Conservation (phyloP, 2,888 invertebrate species). For the Polydesmus complanatus region DNA sequence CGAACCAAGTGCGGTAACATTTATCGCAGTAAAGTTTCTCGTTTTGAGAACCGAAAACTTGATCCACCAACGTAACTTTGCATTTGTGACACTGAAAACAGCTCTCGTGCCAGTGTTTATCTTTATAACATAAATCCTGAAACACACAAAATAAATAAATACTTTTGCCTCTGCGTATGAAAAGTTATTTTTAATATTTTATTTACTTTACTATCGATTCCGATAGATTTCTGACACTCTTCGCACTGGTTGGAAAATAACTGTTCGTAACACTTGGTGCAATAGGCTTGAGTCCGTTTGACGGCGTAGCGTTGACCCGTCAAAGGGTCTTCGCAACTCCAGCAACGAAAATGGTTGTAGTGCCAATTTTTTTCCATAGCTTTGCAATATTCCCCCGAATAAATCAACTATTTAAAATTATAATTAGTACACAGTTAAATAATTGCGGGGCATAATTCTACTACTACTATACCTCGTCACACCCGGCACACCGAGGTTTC, state of each 20-base stretch:
- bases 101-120: conserved; percentile 99
- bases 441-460: too few species aligned
- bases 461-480: too few species aligned
- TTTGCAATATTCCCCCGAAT: conserved; percentile 98
- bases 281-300: conserved; percentile 97
- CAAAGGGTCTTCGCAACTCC: conserved; percentile 93
- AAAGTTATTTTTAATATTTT: neutral
- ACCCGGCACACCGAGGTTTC: too few species aligned
- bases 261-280: conserved; percentile 99
- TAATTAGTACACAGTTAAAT: too few species aligned
- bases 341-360: conserved; percentile 96
- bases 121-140: conserved; percentile 99
- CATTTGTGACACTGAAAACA: conserved; percentile 99
- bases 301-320: conserved; percentile 97
- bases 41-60: conserved; percentile 98
- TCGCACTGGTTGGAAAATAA: conserved; percentile 97
- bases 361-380: conserved; percentile 99
- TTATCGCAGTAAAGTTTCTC: conserved; percentile 99
- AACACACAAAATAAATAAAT: neutral
- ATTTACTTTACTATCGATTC: conserved; percentile 89
- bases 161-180: too few species aligned
- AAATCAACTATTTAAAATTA: conserved; percentile 99
- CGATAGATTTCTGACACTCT: conserved; percentile 90
- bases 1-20: conserved; percentile 98
- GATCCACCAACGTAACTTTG: conserved; percentile 93